These are phyloP conservation scores for Antechinus stuartii DNA, from an alignment of 2,113 vertebrate genomes.

Conservation along the genomic window DNA sequence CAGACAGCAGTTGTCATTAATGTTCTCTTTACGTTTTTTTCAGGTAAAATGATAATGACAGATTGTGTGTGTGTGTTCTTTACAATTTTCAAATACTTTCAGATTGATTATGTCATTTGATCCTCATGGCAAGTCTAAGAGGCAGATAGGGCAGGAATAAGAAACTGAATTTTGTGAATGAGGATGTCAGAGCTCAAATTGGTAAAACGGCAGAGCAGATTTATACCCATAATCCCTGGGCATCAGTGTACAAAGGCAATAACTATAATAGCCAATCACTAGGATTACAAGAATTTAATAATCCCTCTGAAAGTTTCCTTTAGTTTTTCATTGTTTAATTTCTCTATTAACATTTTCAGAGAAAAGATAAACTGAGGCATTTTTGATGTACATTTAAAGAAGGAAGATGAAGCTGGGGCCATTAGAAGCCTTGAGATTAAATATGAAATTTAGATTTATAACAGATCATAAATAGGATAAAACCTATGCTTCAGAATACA, in stretches of 20 bases:
- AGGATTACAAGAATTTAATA: constrained; percentile 65
- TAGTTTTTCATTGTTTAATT: not conserved
- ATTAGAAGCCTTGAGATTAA: constrained; percentile 49
- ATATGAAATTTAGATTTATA: constrained; percentile 50
- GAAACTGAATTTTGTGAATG: not conserved
- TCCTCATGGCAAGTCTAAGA: not conserved
- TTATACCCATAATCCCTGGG: not conserved
- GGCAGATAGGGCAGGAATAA: not conserved
- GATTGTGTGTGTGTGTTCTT: not conserved
- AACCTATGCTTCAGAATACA: constrained; percentile 61
- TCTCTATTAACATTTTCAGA: constrained; percentile 37
- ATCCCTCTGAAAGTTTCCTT: not conserved
- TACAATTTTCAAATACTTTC: not conserved
- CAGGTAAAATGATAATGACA: not conserved
- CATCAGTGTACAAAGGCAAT: constrained; percentile 39
- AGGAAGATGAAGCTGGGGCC: constrained; percentile 65
- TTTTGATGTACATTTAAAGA: constrained; percentile 65
- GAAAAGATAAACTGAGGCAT: constrained; percentile 50
- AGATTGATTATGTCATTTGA: not conserved
- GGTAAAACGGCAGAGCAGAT: not conserved
- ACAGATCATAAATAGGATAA: constrained; percentile 66
- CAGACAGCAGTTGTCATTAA: constrained; percentile 1
- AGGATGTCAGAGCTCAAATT: not conserved
- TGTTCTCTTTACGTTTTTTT: not conserved
- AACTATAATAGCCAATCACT: constrained; percentile 55